Percentiles rank a stretch among this genome's conserved stretches.
These are phyloP conservation scores for Pharmacophagus antenor DNA, from an alignment of 2,888 invertebrate genomes.

Conservation along the genomic window DNA sequence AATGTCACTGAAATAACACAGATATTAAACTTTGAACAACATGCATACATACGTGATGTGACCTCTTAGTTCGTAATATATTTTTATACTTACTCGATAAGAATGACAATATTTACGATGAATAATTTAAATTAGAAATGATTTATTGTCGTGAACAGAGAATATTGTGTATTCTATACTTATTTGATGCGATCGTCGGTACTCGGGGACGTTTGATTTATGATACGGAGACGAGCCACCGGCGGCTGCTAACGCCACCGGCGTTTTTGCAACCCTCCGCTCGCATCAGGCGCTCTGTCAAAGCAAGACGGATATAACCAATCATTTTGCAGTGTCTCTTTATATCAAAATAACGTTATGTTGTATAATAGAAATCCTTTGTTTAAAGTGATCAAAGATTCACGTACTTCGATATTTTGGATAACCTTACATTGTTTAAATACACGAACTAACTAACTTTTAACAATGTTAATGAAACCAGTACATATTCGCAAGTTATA, in stretches of 20 bases:
- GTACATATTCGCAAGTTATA: not conserved
- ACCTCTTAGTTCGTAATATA: not conserved
- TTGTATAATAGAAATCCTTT: slow-evolving; percentile 18
- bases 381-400: slow-evolving; percentile 20
- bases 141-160: slow-evolving; percentile 50
- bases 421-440: not conserved
- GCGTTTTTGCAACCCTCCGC: slow-evolving; percentile 63
- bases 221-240: slow-evolving; percentile 64
- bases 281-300: slow-evolving; percentile 46
- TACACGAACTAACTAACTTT: not conserved
- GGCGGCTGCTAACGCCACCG: slow-evolving; percentile 51
- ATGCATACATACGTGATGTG: slow-evolving; percentile 35
- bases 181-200: slow-evolving; percentile 58
- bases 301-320: slow-evolving; percentile 38
- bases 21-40: slow-evolving; percentile 49
- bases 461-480: not conserved
- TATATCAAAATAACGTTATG: slow-evolving; percentile 26
- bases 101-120: slow-evolving; percentile 31
- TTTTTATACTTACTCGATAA: slow-evolving; percentile 11
- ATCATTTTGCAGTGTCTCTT: slow-evolving; percentile 26
- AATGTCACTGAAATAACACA: slow-evolving; percentile 61
- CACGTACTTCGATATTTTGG: not conserved
- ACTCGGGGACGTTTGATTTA: slow-evolving; percentile 76
- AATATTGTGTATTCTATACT: slow-evolving; percentile 55
- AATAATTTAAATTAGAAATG: slow-evolving; percentile 43